phyloP scores from a whole-genome alignment of 1,140 invertebrate genomes.

The Nasonia giraulti region DNA sequence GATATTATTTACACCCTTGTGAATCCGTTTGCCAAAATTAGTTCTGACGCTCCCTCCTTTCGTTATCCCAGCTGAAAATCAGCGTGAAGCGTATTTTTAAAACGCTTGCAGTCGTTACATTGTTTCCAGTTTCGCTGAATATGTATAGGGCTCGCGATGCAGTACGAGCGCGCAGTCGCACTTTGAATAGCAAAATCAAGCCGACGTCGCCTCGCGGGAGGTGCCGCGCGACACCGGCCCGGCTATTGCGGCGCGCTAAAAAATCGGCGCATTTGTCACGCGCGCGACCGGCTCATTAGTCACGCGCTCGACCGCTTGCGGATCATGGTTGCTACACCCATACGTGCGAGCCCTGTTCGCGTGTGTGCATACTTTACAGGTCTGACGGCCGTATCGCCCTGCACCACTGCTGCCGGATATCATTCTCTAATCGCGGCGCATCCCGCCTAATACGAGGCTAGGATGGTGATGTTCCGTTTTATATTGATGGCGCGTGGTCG shows the following conservation, averaged over 20 bases:
- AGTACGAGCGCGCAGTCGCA: neutral
- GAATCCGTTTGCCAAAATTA: no score
- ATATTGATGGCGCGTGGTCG: neutral
- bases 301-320: conserved; percentile 5
- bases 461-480: neutral
- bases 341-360: neutral
- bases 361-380: neutral
- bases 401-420: neutral
- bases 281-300: conserved; percentile 35
- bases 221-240: neutral
- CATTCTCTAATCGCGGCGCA: neutral
- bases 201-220: conserved; percentile 3
- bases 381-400: neutral
- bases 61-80: neutral
- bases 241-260: neutral
- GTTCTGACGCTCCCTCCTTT: no score
- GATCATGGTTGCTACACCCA: neutral
- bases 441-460: neutral
- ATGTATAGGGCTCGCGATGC: neutral
- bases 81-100: neutral
- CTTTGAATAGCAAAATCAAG: conserved; percentile 30
- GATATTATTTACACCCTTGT: no score
- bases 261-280: conserved; percentile 36
- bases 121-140: neutral
- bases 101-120: neutral